Evolutionary conservation across 1,140 invertebrate species (phyloP), one percentile per base, ranked within the genome.

Genomic region (Olivierus martensii): DNA sequence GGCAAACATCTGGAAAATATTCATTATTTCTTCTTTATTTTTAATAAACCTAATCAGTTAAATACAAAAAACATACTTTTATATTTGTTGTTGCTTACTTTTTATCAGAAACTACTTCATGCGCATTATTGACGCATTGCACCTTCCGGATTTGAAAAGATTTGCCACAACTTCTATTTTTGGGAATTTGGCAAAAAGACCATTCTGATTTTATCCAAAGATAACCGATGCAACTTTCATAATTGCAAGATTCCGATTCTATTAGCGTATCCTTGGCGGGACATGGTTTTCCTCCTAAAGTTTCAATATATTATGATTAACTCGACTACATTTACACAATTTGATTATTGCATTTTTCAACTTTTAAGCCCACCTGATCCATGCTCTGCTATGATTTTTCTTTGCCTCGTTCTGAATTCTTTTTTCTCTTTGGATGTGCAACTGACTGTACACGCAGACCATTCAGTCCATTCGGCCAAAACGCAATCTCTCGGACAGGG

Each of bases 401-500:
- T 64, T 18, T 73, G 71, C 2, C 78, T 64, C 3, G 67, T 69
- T 6, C 72, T 64, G 17, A 71, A 69, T 2, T 69, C 71, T 4
- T 72, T 65, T 35, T 71, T 70, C 0, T 66, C 64, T 7, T 67
- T 63, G 4, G 28, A 28, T 0, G 71, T 70, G 60, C 79, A 81
- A 3, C 71, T 58, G 9, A 73, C 71, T 0, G 73, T 72, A 61
- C 80, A 82, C 1, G 71, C 61, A 0, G 73, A 71, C 80, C 80
- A 82, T 0, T 66, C 57, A 0, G 71, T 74, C 80, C 79, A 82
- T 0, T 76, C 70, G 0, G 77, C 78, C 18, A 81, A 70, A 7
- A 81, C 78, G 61, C 80, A 82, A 65, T 81, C 79, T 18, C 73
- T 71, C 0, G 77, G 73, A 62, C 79, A 81, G 0, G 79, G 77